phyloP scores from a whole-genome alignment of 2,113 vertebrate species.

The Ancistrus triradiatus region DNA sequence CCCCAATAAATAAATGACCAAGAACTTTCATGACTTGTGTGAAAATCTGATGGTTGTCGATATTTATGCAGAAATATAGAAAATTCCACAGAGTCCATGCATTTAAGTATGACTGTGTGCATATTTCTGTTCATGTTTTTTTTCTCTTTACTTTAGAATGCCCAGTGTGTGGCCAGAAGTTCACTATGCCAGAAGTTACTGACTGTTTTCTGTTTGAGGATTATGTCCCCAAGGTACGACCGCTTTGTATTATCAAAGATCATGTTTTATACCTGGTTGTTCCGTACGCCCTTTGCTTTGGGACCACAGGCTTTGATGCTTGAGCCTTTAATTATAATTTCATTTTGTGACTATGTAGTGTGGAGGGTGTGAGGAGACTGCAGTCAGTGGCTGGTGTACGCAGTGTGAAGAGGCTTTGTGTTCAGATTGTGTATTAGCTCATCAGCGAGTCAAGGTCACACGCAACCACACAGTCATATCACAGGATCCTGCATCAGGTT shows the following conservation, averaged over 20 bases:
- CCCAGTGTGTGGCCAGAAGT: background rate
- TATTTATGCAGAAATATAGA: too few species aligned
- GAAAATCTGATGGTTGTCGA: too few species aligned
- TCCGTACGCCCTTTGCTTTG: too few species aligned
- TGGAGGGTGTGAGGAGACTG: constrained; percentile 70
- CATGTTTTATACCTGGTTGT: too few species aligned
- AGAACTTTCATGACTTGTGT: too few species aligned
- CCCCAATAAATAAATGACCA: too few species aligned
- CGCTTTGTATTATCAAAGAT: too few species aligned
- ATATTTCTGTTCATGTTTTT: background rate
- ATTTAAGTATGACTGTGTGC: too few species aligned
- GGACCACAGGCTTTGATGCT: too few species aligned
- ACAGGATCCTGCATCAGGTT: constrained; percentile 50
- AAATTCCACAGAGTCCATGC: too few species aligned
- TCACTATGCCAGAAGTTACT: background rate
- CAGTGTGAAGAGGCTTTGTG: constrained; percentile 79
- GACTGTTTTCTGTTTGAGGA: background rate
- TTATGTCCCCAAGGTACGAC: background rate
- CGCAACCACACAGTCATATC: constrained; percentile 71
- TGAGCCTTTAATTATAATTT: background rate
- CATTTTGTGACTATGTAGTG: constrained; percentile 38
- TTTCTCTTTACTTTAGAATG: background rate
- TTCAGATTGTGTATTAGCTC: constrained; percentile 75
- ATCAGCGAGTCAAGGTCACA: constrained; percentile 78
- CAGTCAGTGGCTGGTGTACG: constrained; percentile 73